Evolutionary conservation across 2,113 vertebrate species (phyloP).

Genomic region (Takifugu flavidus): DNA sequence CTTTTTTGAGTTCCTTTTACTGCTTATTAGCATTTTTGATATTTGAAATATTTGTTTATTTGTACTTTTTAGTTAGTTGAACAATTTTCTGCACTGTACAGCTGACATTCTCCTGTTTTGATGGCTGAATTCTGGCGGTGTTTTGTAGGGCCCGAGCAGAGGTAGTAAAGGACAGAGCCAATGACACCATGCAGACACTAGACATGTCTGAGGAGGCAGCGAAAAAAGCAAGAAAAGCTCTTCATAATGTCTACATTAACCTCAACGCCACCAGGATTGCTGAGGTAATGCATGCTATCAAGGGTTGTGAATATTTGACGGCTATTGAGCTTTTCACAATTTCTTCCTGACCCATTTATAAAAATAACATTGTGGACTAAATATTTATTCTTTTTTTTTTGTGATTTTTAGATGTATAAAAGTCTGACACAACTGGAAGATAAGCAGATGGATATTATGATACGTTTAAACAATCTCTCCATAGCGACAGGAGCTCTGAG

Average conservation of each 20-base stretch:
- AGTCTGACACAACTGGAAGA: constrained; percentile 63
- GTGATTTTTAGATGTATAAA: constrained; percentile 58
- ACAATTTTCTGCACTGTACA: too few relatives aligned
- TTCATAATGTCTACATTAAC: constrained; percentile 55
- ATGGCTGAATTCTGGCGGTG: not conserved
- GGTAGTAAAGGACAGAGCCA: constrained; percentile 56
- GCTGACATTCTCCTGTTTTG: too few relatives aligned
- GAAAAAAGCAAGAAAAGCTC: constrained; percentile 48
- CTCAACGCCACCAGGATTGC: constrained; percentile 62
- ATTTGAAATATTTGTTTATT: too few relatives aligned
- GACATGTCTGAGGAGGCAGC: constrained; percentile 55
- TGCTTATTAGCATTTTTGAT: too few relatives aligned
- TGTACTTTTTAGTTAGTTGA: too few relatives aligned
- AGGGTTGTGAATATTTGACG: not conserved
- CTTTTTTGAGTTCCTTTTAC: too few relatives aligned
- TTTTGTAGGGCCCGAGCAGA: constrained; percentile 70
- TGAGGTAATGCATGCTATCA: constrained; percentile 34
- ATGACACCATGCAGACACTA: constrained; percentile 60
- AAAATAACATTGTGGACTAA: too few relatives aligned
- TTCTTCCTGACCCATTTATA: not conserved
- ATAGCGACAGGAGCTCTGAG: constrained; percentile 60
- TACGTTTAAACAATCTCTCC: constrained; percentile 71
- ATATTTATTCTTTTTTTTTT: too few relatives aligned
- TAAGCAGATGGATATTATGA: constrained; percentile 69
- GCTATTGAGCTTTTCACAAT: not conserved